These are phyloP conservation scores for Caenorhabditis sp. DNA, from an alignment of 2,888 invertebrate species.

Conservation along the genomic window DNA sequence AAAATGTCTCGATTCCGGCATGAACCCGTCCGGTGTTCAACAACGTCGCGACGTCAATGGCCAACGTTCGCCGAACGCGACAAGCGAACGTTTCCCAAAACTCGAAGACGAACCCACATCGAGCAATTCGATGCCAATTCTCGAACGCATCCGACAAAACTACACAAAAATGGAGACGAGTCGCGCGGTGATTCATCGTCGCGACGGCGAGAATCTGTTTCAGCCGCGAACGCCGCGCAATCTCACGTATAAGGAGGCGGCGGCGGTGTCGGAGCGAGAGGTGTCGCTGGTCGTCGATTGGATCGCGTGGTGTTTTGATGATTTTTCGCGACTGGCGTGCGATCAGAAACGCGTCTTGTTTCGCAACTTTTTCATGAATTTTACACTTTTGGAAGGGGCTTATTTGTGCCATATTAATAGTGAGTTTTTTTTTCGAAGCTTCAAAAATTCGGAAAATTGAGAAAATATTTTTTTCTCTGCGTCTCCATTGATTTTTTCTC, in stretches of 20 bases:
- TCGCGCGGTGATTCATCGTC: constrained; percentile 27
- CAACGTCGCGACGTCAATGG: constrained; percentile 31
- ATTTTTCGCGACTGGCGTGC: constrained; percentile 16
- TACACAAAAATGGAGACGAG: constrained; percentile 37
- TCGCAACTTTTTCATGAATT: constrained; percentile 29
- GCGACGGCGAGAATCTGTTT: constrained; percentile 31
- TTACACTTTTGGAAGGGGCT: constrained; percentile 25
- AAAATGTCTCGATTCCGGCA: constrained; percentile 27
- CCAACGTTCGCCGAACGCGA: too few relatives aligned
- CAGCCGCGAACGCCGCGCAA: constrained; percentile 12
- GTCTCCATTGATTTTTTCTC: too few relatives aligned
- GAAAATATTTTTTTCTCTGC: too few relatives aligned
- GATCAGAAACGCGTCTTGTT: constrained; percentile 34
- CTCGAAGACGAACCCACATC: not conserved
- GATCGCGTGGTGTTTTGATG: constrained; percentile 35
- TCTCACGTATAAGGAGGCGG: constrained; percentile 23
- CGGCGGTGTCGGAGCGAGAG: constrained; percentile 15
- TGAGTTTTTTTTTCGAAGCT: too few relatives aligned
- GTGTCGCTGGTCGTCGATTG: constrained; percentile 35
- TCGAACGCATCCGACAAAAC: constrained; percentile 19
- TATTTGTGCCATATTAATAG: constrained; percentile 27
- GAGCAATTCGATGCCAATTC: constrained; percentile 21
- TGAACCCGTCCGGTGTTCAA: constrained; percentile 23
- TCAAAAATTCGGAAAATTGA: too few relatives aligned
- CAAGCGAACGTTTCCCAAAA: not conserved